Percentiles rank a stretch among this genome's conserved stretches.
phyloP scores from a whole-genome alignment of 2,797 vertebrate genomes.

The Chelmon rostratus region DNA sequence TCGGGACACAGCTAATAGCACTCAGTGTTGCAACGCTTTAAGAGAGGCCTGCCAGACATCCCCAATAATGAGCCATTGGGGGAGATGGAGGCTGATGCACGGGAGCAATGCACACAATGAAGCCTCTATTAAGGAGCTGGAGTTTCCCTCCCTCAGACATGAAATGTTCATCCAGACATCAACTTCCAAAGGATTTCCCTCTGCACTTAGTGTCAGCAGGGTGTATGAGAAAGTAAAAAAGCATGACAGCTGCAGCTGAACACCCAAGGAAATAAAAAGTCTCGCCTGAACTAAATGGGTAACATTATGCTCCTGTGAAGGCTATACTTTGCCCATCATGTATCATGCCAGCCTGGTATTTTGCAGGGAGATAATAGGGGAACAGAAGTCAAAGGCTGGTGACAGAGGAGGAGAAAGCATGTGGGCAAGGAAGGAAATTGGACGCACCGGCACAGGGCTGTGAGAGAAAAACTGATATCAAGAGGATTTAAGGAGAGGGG shows the following conservation, averaged over 20 bases:
- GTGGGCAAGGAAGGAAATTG: constrained; percentile 57
- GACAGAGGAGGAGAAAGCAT: constrained; percentile 57
- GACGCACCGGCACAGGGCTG: constrained; percentile 53
- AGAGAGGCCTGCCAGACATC: constrained; percentile 65
- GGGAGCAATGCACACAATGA: constrained; percentile 39
- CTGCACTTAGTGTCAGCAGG: constrained; percentile 20
- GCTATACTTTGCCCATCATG: constrained; percentile 70
- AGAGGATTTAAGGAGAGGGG: constrained; percentile 55
- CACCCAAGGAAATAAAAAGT: constrained; percentile 48
- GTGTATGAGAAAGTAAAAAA: constrained; percentile 27
- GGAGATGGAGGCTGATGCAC: constrained; percentile 43
- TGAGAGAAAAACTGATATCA: constrained; percentile 64
- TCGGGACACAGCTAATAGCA: constrained; percentile 64
- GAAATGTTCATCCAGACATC: constrained; percentile 50
- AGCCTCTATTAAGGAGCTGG: constrained; percentile 49
- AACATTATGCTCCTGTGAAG: constrained; percentile 45
- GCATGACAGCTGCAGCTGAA: constrained; percentile 44
- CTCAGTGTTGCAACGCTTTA: constrained; percentile 55
- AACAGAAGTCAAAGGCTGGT: constrained; percentile 45
- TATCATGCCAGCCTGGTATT: constrained; percentile 70
- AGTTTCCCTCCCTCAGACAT: constrained; percentile 34
- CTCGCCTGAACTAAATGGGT: constrained; percentile 37
- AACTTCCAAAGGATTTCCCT: constrained; percentile 48
- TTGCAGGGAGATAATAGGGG: constrained; percentile 69
- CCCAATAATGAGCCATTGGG: constrained; percentile 65